Percentiles rank a stretch among this genome's conserved stretches.
Evolutionary conservation across 2,113 vertebrate genomes (phyloP).

Genomic region (Podiceps cristatus): DNA sequence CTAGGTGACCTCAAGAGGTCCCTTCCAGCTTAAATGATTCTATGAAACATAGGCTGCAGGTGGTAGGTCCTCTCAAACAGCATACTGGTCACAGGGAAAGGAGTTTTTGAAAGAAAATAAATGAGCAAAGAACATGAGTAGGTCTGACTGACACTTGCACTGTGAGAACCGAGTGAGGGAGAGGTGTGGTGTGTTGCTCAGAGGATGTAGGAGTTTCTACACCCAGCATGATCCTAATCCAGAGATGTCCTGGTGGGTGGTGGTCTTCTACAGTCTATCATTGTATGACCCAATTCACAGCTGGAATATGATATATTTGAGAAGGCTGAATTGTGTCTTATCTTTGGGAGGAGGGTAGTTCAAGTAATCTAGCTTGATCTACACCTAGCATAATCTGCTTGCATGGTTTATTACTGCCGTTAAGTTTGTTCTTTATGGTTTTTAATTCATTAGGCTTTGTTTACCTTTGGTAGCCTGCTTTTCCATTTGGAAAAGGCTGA

Average conservation of each 20-base stretch:
- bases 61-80: not conserved
- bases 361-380: not conserved
- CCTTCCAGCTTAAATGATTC: not conserved
- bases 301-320: not conserved
- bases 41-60: not conserved
- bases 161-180: not conserved
- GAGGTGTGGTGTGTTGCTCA: not conserved
- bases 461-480: not conserved
- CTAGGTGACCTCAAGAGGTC: not conserved
- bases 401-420: not conserved
- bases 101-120: not conserved
- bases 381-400: not conserved
- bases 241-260: not conserved
- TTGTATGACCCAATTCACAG: fast-evolving
- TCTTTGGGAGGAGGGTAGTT: not conserved
- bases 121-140: not conserved
- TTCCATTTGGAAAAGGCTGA: conserved; percentile 7
- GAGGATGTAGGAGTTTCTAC: not conserved
- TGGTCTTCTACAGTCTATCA: not conserved
- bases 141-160: not conserved
- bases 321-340: not conserved
- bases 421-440: not conserved
- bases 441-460: not conserved
- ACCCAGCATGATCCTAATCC: not conserved
- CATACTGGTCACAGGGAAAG: not conserved